Evolutionary conservation across 2,113 vertebrate species (phyloP), one percentile per base, ranked within the genome.

Genomic region (Nibea coibor): DNA sequence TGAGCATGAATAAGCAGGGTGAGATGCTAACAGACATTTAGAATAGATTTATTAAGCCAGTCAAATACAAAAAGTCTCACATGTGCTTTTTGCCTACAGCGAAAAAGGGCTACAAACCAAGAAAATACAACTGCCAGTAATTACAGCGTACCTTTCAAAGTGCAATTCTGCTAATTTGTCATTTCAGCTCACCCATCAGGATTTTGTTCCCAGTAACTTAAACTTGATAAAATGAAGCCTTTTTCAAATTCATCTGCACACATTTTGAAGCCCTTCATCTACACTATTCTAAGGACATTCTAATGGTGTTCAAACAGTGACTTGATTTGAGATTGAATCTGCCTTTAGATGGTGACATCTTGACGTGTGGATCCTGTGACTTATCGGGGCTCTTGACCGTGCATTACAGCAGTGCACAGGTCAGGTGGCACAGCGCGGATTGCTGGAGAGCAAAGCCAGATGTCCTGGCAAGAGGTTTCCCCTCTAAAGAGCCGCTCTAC

Each of bases 11-110:
- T 51, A 81, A 81, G n/a, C 28, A 86, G n/a, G n/a, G 50, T 74
- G 68, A 89, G 59, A 85, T 77, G 56, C 39, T 66, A 72, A 42
- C n/a, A 89, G 84, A 95, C 94, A 94, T 94, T 94, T 89, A 93
- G 92, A 93, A 95, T 94, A 94, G 91, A 94, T 96, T 95, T 95
- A 95, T 96, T 96, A 94, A 93, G 92, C 94, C 92, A 94, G 94
- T 95, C 93, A 95, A 94, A 94, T 95, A 95, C 93, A 95, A 95
- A 95, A 96, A 90, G 84, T 89, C 88, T 93, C 92, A 95, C 94
- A 94, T 95, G 92, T 94, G 94, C 94, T 93, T 94, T 39, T 92
- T 91, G 84, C 91, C 92, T 93, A 94, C 81, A 92, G 81, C 88
- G 0, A 56, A 84, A 77, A 85, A 80, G 77, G 82, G 69, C 92